Conservation (phyloP, 2,113 vertebrate species). For the Notarius lentiginosus region DNA sequence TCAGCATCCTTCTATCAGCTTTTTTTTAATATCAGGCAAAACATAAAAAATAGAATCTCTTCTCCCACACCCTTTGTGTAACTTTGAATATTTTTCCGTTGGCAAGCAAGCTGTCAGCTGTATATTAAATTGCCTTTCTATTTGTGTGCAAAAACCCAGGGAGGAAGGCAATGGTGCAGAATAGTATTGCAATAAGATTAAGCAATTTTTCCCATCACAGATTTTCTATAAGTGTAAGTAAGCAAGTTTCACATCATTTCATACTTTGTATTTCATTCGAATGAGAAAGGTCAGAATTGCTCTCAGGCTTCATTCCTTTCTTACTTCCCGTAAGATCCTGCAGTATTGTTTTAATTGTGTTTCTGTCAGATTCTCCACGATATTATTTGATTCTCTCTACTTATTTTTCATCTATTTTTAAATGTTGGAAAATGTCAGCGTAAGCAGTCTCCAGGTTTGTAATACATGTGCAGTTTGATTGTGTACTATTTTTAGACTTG, state of each 20-base stretch:
- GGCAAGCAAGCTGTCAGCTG: slow-evolving; percentile 32
- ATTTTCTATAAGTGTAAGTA: slow-evolving; percentile 14
- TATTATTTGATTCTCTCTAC: neutral
- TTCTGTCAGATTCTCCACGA: neutral
- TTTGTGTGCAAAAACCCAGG: slow-evolving; percentile 15
- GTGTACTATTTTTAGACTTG: neutral
- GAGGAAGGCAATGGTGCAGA: slow-evolving; percentile 20
- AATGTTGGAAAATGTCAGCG: slow-evolving; percentile 13
- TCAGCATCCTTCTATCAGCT: neutral
- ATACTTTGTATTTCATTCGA: neutral
- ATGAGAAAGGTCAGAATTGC: slow-evolving; percentile 4
- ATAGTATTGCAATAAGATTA: slow-evolving; percentile 12
- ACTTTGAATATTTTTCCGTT: slow-evolving; percentile 35
- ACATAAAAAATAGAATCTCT: neutral
- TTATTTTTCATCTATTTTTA: neutral
- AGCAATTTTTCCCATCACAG: slow-evolving; percentile 10
- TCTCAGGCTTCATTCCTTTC: neutral
- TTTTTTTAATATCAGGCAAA: neutral
- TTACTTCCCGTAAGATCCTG: neutral
- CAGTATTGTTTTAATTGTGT: neutral
- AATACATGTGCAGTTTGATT: neutral
- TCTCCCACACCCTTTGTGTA: slow-evolving; percentile 16
- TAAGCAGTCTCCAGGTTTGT: slow-evolving; percentile 3
- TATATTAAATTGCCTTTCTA: slow-evolving; percentile 33
- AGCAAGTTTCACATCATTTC: slow-evolving; percentile 7